Percentiles rank a stretch among this genome's conserved stretches.
Conservation (phyloP, 2,888 invertebrate species). For the Drosophila borealis region DNA sequence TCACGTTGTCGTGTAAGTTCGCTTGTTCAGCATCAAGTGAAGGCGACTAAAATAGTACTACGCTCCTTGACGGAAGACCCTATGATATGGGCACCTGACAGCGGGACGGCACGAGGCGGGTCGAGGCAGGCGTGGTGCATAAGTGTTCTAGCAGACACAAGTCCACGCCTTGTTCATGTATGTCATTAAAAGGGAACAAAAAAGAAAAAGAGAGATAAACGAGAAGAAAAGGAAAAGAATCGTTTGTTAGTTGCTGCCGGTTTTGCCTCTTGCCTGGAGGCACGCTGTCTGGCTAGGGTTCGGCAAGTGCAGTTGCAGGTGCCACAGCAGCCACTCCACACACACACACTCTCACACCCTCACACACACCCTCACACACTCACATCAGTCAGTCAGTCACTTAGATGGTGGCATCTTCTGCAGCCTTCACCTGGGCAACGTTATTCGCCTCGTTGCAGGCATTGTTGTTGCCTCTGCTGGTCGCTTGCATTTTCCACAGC, state of each 20-base stretch:
- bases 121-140: conserved; percentile 5
- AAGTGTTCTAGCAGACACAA: conserved; percentile 35
- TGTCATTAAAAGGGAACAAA: conserved; percentile 63
- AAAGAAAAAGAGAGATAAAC: conserved; percentile 8
- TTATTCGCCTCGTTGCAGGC: conserved; percentile 56
- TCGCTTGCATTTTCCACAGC: conserved; percentile 33
- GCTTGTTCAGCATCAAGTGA: conserved; percentile 66
- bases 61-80: conserved; percentile 50
- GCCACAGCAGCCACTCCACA: conserved; percentile 26
- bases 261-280: conserved; percentile 42
- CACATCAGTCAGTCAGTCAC: conserved; percentile 69
- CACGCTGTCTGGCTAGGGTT: conserved; percentile 33
- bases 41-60: conserved; percentile 66
- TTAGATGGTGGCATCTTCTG: conserved; percentile 52
- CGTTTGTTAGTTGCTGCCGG: conserved; percentile 44
- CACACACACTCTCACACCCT: conserved; percentile 15
- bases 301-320: conserved; percentile 30
- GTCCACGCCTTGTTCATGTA: conserved; percentile 53
- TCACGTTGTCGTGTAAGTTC: conserved; percentile 68
- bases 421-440: conserved; percentile 41
- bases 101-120: neutral
- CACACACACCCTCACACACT: conserved; percentile 11
- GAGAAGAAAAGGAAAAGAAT: conserved; percentile 10
- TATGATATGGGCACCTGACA: conserved; percentile 51
- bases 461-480: conserved; percentile 43